Percentiles rank a stretch among this genome's conserved stretches.
phyloP scores from a whole-genome alignment of 2,888 invertebrate species.

The Electrophaes corylata region DNA sequence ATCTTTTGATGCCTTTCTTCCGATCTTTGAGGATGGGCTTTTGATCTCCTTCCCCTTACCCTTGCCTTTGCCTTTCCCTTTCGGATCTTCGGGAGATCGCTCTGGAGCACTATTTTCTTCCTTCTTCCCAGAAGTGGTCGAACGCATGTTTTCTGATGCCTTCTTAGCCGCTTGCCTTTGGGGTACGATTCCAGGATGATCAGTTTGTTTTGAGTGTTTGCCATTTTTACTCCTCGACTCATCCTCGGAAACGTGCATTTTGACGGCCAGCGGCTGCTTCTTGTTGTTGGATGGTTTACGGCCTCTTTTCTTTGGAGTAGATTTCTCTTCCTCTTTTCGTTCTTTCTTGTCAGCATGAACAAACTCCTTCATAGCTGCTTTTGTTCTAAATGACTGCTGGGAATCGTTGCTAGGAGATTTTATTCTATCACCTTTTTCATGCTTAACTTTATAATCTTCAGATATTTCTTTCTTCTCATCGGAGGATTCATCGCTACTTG shows the following conservation, averaged over 20 bases:
- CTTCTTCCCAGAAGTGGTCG: constrained; percentile 82
- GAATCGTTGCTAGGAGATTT: constrained; percentile 87
- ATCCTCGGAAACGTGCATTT: constrained; percentile 66
- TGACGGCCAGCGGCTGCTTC: constrained; percentile 52
- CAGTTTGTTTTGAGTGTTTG: constrained; percentile 77
- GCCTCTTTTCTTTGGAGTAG: constrained; percentile 72
- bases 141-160: constrained; percentile 93
- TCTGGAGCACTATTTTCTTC: constrained; percentile 66
- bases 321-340: constrained; percentile 58
- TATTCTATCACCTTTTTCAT: constrained; percentile 74
- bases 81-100: constrained; percentile 62
- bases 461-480: constrained; percentile 67
- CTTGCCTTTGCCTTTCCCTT: constrained; percentile 74
- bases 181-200: constrained; percentile 92
- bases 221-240: constrained; percentile 80
- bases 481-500: constrained; percentile 87
- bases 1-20: constrained; percentile 83
- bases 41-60: constrained; percentile 76
- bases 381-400: constrained; percentile 88
- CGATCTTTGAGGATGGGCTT: constrained; percentile 68
- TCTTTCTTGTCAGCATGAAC: constrained; percentile 76
- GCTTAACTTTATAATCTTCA: constrained; percentile 77
- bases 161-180: constrained; percentile 96
- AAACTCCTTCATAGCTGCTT: constrained; percentile 94
- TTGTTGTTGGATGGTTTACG: constrained; percentile 77